A percentile compares a stretch with the other conserved stretches of the same genome.
Evolutionary conservation across 2,888 invertebrate genomes (phyloP).

Genomic region (Agrenia bidenticulata): DNA sequence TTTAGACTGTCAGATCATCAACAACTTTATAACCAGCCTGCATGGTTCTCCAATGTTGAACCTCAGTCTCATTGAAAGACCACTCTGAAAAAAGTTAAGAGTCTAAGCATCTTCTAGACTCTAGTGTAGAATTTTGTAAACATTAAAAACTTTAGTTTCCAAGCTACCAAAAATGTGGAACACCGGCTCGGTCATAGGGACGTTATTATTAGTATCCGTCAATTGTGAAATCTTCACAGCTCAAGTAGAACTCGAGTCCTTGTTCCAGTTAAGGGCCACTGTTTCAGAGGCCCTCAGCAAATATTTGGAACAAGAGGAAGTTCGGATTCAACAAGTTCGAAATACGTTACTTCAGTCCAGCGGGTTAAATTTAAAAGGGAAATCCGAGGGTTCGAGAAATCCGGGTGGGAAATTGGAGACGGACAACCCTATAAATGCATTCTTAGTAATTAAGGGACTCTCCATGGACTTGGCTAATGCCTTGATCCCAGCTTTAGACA

Average conservation of each 20-base stretch:
- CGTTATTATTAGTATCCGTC: too few species aligned
- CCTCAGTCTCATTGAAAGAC: too few species aligned
- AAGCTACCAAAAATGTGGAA: too few species aligned
- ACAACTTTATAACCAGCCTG: too few species aligned
- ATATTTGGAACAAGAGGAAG: conserved; percentile 82
- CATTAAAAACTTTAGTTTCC: too few species aligned
- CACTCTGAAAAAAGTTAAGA: too few species aligned
- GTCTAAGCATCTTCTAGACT: too few species aligned
- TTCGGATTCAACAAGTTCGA: conserved; percentile 64
- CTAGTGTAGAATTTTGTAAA: too few species aligned
- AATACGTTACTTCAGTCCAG: conserved; percentile 20
- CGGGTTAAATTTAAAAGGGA: conserved; percentile 18
- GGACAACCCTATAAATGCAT: conserved; percentile 88
- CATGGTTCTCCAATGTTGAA: too few species aligned
- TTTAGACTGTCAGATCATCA: too few species aligned
- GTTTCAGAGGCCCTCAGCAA: conserved; percentile 81
- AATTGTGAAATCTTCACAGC: conserved; percentile 83
- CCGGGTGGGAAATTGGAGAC: neutral
- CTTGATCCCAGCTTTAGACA: conserved; percentile 29
- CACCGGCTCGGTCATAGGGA: too few species aligned
- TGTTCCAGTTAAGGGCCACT: conserved; percentile 84
- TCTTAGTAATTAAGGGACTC: conserved; percentile 85
- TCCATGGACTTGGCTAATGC: conserved; percentile 85
- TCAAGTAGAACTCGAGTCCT: conserved; percentile 85
- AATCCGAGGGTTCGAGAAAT: too few species aligned